Evolutionary conservation across 2,113 vertebrate genomes (phyloP).

Genomic region (Chrysemys picta): DNA sequence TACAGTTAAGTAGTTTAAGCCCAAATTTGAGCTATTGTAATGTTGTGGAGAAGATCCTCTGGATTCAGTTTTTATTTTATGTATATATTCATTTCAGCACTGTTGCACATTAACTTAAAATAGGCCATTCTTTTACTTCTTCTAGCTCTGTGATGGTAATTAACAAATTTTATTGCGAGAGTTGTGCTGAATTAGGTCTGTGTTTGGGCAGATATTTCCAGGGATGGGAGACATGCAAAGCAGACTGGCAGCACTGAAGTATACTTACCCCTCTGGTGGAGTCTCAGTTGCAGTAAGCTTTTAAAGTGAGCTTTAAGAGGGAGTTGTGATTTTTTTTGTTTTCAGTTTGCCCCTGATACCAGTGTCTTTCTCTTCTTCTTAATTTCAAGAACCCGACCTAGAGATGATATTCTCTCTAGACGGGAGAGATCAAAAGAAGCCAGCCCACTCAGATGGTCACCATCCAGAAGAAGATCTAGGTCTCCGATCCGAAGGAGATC

Average conservation of each 20-base stretch:
- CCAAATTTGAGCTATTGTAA: neutral
- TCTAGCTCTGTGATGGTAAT: neutral
- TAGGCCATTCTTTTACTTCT: neutral
- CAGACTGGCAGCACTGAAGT: neutral
- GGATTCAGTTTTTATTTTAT: neutral
- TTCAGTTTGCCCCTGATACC: neutral
- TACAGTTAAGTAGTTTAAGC: neutral
- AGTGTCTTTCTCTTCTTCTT: neutral
- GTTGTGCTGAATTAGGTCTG: neutral
- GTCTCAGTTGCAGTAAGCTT: neutral
- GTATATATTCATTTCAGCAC: neutral
- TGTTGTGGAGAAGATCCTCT: neutral
- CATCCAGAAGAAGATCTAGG: conserved; percentile 83
- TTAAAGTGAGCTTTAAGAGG: neutral
- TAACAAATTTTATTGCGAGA: neutral
- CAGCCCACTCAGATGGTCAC: conserved; percentile 83
- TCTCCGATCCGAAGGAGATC: conserved; percentile 85
- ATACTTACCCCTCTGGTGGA: neutral
- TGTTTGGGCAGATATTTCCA: neutral
- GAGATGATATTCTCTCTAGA: conserved; percentile 83
- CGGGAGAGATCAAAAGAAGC: conserved; percentile 82
- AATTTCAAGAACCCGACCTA: conserved; percentile 79
- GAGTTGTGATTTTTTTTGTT: neutral
- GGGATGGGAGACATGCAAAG: accelerated
- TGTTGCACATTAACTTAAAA: neutral